Base-by-base conservation (phyloP, 2,888 invertebrate species). In the Pocota personata region DNA sequence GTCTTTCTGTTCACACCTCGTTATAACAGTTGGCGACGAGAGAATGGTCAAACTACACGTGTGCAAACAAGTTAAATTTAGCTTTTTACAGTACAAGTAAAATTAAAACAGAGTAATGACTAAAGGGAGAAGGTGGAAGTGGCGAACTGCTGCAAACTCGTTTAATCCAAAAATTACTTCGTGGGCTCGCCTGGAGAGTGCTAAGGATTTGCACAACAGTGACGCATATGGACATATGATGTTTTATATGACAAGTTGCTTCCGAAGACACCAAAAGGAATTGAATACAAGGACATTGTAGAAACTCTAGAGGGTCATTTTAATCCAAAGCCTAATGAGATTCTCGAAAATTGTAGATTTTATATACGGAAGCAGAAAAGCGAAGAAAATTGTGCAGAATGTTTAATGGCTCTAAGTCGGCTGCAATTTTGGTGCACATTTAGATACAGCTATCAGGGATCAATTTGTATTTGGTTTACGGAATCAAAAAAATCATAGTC, bases 171-270 rank as follows among this genome's bases (percentile, higher is more conserved):
- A 73, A 64, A 19, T 52, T 27, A 80, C 75, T 5, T 60, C 50
- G 16, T 75, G 62, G 75, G 67, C 60, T 75, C 73, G 67, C 19
- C 43, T 82, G 24, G 64, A 71, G 14, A 82, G 67, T 30, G 76
- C 76, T 2, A 69, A 77, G 32, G 27, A 27, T 8, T 40, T 80
- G 21, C 48, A 55, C 55, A n/a, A n/a, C n/a, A n/a, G n/a, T n/a
- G n/a, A n/a, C n/a, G n/a, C n/a, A n/a, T n/a, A 58, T 66, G 43
- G 30, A 69, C 7, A 58, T 57, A 71, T 64, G 48, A 76, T 30
- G 67, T 66, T 14, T 37, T 83, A n/a, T 83, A 60, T 10, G 83
- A 78, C 12, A 78, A 83, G 12, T 60, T 79, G 10, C 16, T 60
- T 62, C 55, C 67, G n/a, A 73, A 55, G 62, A 3, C 52, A 32